Percentiles rank a stretch among this genome's conserved stretches.
Evolutionary conservation across 2,888 invertebrate species (phyloP).

Genomic region (Elmis aenea): DNA sequence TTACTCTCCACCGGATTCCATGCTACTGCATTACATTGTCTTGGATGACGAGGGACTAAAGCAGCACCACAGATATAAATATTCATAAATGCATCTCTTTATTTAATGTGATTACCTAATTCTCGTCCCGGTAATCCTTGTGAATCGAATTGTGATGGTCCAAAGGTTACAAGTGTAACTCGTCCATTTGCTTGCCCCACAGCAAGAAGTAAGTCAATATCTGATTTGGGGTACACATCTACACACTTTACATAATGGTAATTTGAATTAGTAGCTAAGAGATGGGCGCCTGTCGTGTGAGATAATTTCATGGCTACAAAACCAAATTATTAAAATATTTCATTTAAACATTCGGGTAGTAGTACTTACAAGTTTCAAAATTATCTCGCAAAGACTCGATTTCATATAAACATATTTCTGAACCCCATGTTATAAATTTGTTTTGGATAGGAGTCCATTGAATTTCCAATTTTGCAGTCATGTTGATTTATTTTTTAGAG

Average conservation of each 20-base stretch:
- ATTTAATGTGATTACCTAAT: constrained; percentile 63
- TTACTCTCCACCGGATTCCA: constrained; percentile 84
- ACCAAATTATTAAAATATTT: constrained; percentile 6
- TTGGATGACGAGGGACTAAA: constrained; percentile 74
- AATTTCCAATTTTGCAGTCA: constrained; percentile 66
- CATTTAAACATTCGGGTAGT: constrained; percentile 2
- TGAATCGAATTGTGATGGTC: constrained; percentile 62
- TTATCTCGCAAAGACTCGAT: constrained; percentile 59
- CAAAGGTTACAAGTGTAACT: constrained; percentile 74
- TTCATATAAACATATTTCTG: constrained; percentile 84
- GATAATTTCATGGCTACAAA: constrained; percentile 63
- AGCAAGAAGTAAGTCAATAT: constrained; percentile 75
- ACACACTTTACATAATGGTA: constrained; percentile 81
- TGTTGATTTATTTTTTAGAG: no score
- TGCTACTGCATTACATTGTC: constrained; percentile 80
- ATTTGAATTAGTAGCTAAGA: constrained; percentile 67
- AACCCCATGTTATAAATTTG: constrained; percentile 86
- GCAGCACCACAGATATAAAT: no score
- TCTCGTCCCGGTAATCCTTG: constrained; percentile 69
- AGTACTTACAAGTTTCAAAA: constrained; percentile 37
- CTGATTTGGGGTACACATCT: constrained; percentile 75
- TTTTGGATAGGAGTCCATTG: constrained; percentile 83
- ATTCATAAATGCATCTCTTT: no score
- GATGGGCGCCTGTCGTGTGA: constrained; percentile 61
- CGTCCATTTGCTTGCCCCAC: constrained; percentile 87